Evolutionary conservation across 2,113 vertebrate species (phyloP), one percentile per base, ranked within the genome.

Genomic region (Mystacornis crossleyi): DNA sequence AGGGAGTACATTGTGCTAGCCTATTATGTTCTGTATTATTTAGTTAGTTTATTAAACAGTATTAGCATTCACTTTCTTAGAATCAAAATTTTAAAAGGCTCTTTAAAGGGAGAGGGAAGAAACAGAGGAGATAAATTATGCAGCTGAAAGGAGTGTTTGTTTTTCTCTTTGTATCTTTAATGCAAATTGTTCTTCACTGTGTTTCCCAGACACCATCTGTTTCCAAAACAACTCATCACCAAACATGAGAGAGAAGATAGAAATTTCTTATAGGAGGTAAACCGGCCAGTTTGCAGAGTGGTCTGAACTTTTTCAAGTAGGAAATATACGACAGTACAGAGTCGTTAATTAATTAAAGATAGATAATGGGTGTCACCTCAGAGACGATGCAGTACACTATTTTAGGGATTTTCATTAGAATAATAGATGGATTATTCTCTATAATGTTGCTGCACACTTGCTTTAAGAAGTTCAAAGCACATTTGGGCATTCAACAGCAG

Each of bases 141-240:
- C 61, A 92, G 19, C 43, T 40, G 36, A 89, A 95, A 85, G 19
- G 36, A 82, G 66, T 57, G 66, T 33, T 72, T 69, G 85, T 55
- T 83, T 96, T 70, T 87, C 34, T 92, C 77, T 62, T 83, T 62
- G 28, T 91, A 83, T 81, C 77, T 78, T 86, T 75, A 61, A 14
- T 51, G 14, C 33, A 95, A 89, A 79, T 79, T 60, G 48, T 81
- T 83, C 47, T 83, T 69, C 47, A 51, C 54, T 92, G 15, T 85
- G 36, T 88, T 92, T 94, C 79, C 80, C 93, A 92, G 88, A 77
- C 82, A 96, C 64, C 74, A 94, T 78, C 67, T 95, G 75, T 74
- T 95, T 91, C 75, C 51, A 80, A 94, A 96, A 92, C 34, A 94
- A 67, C 66, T 26, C 62, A 73, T 38, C 79, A 88, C 10, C 65